Percentiles rank a stretch among this genome's conserved stretches.
phyloP scores from a whole-genome alignment of 1,140 invertebrate species.

The Caenorhabditis elegans region WBcel235 BX284602.5:6442001-6442500 shows the following conservation, averaged over 20 bases:
- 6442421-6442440: conserved; percentile 56
- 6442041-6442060: conserved; percentile 44
- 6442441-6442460: conserved; percentile 60
- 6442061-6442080: conserved; percentile 64
- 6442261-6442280: conserved; percentile 57
- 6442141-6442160: neutral
- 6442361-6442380: conserved; percentile 55
- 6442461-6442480: conserved; percentile 56
- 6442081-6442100: conserved; percentile 61
- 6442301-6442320: conserved; percentile 60
- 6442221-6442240: conserved; percentile 58
- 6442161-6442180: conserved; percentile 11
- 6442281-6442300: conserved; percentile 62
- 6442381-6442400: conserved; percentile 61
- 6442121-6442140: conserved; percentile 52
- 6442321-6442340: conserved; percentile 62
- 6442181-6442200: conserved; percentile 2
- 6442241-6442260: conserved; percentile 44
- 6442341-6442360: conserved; percentile 62
- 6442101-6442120: conserved; percentile 58
- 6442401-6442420: conserved; percentile 60
- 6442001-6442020: conserved; percentile 61
- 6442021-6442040: conserved; percentile 64
- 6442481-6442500: conserved; percentile 54
- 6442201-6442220: neutral